These are phyloP conservation scores for Automeris io DNA, from an alignment of 2,888 invertebrate species.

Conservation along the genomic window DNA sequence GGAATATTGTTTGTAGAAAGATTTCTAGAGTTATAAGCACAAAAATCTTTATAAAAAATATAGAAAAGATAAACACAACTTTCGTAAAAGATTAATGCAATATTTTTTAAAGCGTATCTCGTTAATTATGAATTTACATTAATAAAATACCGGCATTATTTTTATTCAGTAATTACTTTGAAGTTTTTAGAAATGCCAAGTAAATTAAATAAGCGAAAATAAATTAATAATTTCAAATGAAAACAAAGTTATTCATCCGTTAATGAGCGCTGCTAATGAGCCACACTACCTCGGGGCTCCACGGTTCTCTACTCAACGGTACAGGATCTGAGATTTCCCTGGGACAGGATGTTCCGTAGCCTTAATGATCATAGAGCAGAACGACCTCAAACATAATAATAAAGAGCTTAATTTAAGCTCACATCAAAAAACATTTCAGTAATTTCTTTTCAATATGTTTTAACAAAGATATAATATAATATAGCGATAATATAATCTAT, in stretches of 20 bases:
- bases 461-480: too few species aligned
- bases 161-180: background rate
- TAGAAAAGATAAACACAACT: too few species aligned
- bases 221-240: background rate
- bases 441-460: background rate
- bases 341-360: background rate
- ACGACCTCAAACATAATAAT: constrained; percentile 8
- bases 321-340: background rate
- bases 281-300: background rate
- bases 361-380: constrained; percentile 2
- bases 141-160: background rate
- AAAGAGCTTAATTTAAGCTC: constrained; percentile 6
- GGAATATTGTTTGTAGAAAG: too few species aligned
- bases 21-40: too few species aligned
- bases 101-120: too few species aligned
- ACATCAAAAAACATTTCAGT: constrained; percentile 3
- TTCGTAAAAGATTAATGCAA: too few species aligned
- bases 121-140: too few species aligned
- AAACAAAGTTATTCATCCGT: background rate
- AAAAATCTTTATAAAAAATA: too few species aligned
- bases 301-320: background rate
- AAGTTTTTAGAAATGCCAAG: background rate
- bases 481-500: too few species aligned
- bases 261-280: constrained; percentile 1
- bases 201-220: background rate